A percentile compares a stretch with the other conserved stretches of the same genome.
Evolutionary conservation across 2,888 invertebrate species (phyloP).

Genomic region (Nomada flava): DNA sequence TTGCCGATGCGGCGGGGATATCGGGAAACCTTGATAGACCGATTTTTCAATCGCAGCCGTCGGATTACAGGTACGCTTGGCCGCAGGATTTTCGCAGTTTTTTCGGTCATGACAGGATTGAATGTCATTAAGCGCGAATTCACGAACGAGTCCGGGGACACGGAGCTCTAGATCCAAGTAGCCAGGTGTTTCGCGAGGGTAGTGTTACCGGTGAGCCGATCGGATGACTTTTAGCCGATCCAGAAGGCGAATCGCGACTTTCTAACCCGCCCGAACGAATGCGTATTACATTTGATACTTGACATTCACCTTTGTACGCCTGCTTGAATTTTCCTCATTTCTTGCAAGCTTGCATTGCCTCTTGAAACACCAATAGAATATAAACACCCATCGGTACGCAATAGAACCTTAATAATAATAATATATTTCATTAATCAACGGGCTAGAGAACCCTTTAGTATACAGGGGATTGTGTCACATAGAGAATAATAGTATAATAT

Average conservation of each 20-base stretch:
- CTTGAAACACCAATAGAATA: too few relatives aligned
- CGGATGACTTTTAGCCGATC: not conserved
- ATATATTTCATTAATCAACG: too few relatives aligned
- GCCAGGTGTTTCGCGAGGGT: not conserved
- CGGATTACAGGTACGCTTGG: not conserved
- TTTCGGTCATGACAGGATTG: not conserved
- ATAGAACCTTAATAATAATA: too few relatives aligned
- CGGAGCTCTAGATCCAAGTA: not conserved
- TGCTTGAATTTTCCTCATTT: too few relatives aligned
- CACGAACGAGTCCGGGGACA: not conserved
- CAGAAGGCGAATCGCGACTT: too few relatives aligned
- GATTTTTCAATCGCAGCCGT: not conserved
- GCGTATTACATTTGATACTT: not conserved
- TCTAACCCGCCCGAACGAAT: too few relatives aligned
- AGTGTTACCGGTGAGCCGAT: not conserved
- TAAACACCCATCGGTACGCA: too few relatives aligned
- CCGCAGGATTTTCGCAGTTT: not conserved
- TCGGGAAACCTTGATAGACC: not conserved
- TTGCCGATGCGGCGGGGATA: not conserved
- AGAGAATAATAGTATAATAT: too few relatives aligned
- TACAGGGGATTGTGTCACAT: too few relatives aligned
- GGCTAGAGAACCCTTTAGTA: too few relatives aligned
- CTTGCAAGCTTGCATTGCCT: too few relatives aligned
- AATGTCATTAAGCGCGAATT: not conserved
- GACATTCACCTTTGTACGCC: not conserved